phyloP scores from a whole-genome alignment of 2,888 invertebrate species.

The Rambutsinella grinnellia region DNA sequence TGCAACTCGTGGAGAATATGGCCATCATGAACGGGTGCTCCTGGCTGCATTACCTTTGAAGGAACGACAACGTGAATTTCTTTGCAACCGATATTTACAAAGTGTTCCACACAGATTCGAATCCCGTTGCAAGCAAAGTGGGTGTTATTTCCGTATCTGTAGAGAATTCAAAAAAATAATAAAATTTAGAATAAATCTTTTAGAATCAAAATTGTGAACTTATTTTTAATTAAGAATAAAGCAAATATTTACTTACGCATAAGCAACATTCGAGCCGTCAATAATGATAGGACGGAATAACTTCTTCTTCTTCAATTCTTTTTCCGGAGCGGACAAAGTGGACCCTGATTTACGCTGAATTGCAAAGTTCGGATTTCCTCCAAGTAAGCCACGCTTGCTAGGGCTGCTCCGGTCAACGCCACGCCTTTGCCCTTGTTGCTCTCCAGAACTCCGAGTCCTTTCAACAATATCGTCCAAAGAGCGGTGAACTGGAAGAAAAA shows the following conservation, averaged over 20 bases:
- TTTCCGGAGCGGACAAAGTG: no score
- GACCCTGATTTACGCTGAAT: no score
- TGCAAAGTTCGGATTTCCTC: no score
- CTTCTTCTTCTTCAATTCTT: no score
- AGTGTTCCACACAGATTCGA: conserved; percentile 17
- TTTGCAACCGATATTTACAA: conserved; percentile 1
- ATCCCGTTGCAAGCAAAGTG: conserved; percentile 15
- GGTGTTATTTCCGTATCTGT: neutral
- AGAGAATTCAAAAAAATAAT: neutral
- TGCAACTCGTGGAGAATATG: neutral
- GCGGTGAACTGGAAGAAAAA: no score
- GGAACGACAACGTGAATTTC: conserved; percentile 26
- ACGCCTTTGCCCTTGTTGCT: no score
- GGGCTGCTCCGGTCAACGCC: no score
- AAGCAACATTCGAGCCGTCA: conserved; percentile 24
- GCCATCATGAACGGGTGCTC: neutral
- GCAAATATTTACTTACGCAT: conserved; percentile 1
- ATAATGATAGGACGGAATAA: conserved; percentile 25
- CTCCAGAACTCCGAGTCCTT: no score
- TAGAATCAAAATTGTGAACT: neutral
- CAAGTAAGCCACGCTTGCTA: no score
- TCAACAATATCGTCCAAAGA: no score
- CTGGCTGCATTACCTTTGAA: neutral
- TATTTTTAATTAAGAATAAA: neutral
- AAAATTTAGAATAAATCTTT: neutral